These are phyloP conservation scores for Tipula confusa DNA, from an alignment of 2,888 invertebrate species.

Conservation along the genomic window DNA sequence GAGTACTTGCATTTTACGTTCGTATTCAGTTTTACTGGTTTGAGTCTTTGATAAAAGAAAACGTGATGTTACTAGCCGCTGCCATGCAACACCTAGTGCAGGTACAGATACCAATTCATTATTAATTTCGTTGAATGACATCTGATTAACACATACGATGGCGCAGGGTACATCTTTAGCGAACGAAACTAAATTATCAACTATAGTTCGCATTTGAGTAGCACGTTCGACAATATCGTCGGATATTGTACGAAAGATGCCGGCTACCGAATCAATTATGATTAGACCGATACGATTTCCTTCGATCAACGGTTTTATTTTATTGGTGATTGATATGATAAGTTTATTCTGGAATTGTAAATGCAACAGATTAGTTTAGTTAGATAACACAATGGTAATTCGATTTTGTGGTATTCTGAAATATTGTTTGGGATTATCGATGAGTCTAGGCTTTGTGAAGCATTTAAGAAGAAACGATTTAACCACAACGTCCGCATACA, in stretches of 20 bases:
- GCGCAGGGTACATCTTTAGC: slow-evolving; percentile 54
- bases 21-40: slow-evolving; percentile 40
- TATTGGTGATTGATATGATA: not conserved
- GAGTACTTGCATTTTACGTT: slow-evolving; percentile 53
- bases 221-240: slow-evolving; percentile 51
- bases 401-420: no score
- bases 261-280: slow-evolving; percentile 71
- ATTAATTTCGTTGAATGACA: slow-evolving; percentile 42
- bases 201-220: slow-evolving; percentile 56
- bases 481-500: no score
- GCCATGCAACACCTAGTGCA: slow-evolving; percentile 63
- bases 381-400: no score
- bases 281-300: slow-evolving; percentile 57
- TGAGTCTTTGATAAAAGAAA: slow-evolving; percentile 51
- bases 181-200: slow-evolving; percentile 54
- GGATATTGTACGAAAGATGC: slow-evolving; percentile 58
- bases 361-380: no score
- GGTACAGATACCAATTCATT: slow-evolving; percentile 47
- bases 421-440: no score
- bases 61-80: slow-evolving; percentile 59
- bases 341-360: not conserved
- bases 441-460: no score
- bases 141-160: slow-evolving; percentile 70
- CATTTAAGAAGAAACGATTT: no score
- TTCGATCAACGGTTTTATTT: slow-evolving; percentile 47